These are phyloP conservation scores for Halcyon badia DNA, from an alignment of 2,797 vertebrate genomes.

Conservation along the genomic window DNA sequence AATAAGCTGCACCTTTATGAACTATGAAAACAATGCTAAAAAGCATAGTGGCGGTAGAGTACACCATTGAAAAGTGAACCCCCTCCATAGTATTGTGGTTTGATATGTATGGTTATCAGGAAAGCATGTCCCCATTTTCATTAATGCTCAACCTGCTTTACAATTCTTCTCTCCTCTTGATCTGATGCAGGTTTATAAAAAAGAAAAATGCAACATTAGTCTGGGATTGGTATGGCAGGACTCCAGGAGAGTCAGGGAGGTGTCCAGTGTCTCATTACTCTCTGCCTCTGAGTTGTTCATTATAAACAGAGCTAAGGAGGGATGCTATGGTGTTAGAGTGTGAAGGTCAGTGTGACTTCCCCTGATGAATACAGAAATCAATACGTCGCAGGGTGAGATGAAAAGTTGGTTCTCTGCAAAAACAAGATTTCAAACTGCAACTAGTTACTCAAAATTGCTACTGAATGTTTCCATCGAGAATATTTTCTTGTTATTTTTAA, in stretches of 20 bases:
- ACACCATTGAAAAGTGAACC: neutral
- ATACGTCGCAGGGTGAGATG: neutral
- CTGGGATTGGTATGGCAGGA: neutral
- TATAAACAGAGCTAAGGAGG: neutral
- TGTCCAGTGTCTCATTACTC: neutral
- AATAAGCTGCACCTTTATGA: neutral
- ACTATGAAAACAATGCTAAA: neutral
- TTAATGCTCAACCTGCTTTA: neutral
- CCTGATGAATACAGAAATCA: neutral
- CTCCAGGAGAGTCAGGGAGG: neutral
- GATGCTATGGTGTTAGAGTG: neutral
- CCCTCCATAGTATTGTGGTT: neutral
- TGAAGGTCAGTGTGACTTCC: neutral
- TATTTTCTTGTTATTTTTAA: constrained; percentile 21
- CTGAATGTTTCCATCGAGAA: neutral
- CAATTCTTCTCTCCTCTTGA: neutral
- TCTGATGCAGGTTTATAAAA: neutral
- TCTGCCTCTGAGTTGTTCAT: neutral
- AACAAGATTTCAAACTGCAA: neutral
- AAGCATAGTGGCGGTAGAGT: neutral
- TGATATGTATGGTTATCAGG: neutral
- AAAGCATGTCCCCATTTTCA: neutral
- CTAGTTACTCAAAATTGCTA: neutral
- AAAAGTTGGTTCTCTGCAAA: neutral
- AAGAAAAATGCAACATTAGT: neutral